Base-by-base conservation (phyloP, 1,140 invertebrate genomes). In the Drosophila nannoptera region DNA sequence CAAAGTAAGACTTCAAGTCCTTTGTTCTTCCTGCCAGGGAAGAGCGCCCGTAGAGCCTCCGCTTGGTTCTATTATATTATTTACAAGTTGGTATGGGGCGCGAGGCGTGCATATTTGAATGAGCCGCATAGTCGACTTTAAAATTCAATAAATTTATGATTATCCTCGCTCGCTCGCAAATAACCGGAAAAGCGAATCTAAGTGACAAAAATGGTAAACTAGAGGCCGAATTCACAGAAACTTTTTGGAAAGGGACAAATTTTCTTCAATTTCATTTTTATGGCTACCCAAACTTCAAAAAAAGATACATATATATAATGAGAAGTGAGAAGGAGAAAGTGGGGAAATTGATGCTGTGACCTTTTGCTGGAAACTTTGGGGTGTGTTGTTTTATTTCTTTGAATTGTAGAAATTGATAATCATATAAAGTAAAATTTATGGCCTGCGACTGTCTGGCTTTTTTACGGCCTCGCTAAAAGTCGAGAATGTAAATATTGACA, bases 131-230 rank as follows among this genome's bases (percentile, higher is more conserved):
- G 36, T 32, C 48, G 63, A 69, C 68, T 84, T 81, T 75, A 86
- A 86, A 84, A 86, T 87, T 77, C 81, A 84, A 84, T 86, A 84
- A 86, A 86, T 87, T 77, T 84, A 86, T 87, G 81, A 84, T 86
- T 81, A 77, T 86, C 54, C 50, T 16, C 55, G 62, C 40, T 35
- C 4, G 54, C 56, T 55, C 36, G 50, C 63, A 64, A 67, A 66
- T 53, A 48, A 60, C 43, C 43, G 22, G 52, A 48, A 52, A 45
- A 62, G 59, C 29, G 69, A 69, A 61, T 62, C 42, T 46, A 70
- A 72, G 60, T 68, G 62, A 46, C 58, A 69, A 59, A 69, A 75
- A 55, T 40, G 49, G 32, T 46, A 56, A 72, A 75, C 45, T 45
- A 49, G 49, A 45, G 58, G 42, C 45, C 32, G 35, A 69, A 56